A percentile compares a stretch with the other conserved stretches of the same genome.
Evolutionary conservation across 1,140 invertebrate species (phyloP).

Genomic region (Hycleus cichorii): DNA sequence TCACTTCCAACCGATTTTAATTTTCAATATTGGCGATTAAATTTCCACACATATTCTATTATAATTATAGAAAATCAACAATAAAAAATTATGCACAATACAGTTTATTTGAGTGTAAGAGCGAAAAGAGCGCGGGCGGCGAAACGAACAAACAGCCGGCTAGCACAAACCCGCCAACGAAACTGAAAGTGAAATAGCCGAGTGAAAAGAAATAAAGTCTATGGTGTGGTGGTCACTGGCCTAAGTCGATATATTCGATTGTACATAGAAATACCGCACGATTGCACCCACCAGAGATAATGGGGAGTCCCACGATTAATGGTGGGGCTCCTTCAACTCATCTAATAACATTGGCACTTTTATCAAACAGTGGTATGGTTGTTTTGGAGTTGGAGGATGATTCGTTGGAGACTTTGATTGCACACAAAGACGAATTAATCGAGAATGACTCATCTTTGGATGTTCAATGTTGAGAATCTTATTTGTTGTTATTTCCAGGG

Average conservation of each 20-base stretch:
- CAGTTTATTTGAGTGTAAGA: no score
- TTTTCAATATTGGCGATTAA: no score
- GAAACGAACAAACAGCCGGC: conserved; percentile 5
- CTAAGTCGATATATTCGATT: neutral
- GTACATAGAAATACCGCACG: neutral
- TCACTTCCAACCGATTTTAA: no score
- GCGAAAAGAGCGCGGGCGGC: neutral
- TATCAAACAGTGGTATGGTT: no score
- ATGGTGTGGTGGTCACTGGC: conserved; percentile 7
- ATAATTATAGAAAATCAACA: neutral
- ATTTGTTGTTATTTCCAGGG: no score
- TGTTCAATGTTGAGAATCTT: no score
- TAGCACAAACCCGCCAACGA: conserved; percentile 19
- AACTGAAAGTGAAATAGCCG: conserved; percentile 19
- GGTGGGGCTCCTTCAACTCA: neutral
- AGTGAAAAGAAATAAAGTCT: neutral
- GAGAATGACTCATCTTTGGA: no score
- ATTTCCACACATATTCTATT: neutral
- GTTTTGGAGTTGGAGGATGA: no score
- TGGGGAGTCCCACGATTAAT: neutral
- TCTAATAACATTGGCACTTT: no score
- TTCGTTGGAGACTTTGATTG: no score
- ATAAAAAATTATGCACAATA: no score
- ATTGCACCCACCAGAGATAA: neutral
- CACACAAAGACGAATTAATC: no score